Percentiles rank a stretch among this genome's conserved stretches.
phyloP scores from a whole-genome alignment of 2,797 vertebrate genomes.

The Takifugu ocellatus region DNA sequence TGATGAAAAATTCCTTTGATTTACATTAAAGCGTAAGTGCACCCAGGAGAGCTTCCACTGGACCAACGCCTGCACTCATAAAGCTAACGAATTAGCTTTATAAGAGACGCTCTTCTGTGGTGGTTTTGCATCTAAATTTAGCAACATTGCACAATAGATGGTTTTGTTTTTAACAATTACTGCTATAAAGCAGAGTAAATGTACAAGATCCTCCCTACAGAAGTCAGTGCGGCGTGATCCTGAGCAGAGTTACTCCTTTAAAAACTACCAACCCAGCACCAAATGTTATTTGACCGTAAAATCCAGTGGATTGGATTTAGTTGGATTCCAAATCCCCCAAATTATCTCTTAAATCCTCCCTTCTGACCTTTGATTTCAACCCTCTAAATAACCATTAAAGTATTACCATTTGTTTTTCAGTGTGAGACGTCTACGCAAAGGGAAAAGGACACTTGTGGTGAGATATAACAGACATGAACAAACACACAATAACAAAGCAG shows the following conservation, averaged over 20 bases:
- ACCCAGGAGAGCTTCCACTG: slow-evolving; percentile 10
- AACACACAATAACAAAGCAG: slow-evolving; percentile 8
- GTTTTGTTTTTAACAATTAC: background rate
- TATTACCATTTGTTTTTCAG: slow-evolving; percentile 65
- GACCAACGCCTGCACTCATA: slow-evolving; percentile 3
- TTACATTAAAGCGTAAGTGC: slow-evolving; percentile 25
- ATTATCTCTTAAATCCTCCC: background rate
- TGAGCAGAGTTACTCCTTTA: slow-evolving; percentile 28
- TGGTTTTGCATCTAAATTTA: background rate
- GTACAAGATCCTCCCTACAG: background rate
- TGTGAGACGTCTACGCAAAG: slow-evolving; percentile 47
- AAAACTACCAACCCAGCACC: slow-evolving; percentile 27
- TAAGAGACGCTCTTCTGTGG: background rate
- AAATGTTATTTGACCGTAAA: slow-evolving; percentile 3
- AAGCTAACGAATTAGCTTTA: no score
- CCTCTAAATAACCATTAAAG: slow-evolving; percentile 13
- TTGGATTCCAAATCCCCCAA: background rate
- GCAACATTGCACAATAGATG: background rate
- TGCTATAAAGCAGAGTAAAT: background rate
- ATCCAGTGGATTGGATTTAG: background rate
- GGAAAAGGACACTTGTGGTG: slow-evolving; percentile 23
- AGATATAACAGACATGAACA: slow-evolving; percentile 18
- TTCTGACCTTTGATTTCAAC: slow-evolving; percentile 1
- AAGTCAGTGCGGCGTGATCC: slow-evolving; percentile 23
- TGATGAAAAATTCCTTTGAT: background rate